These are phyloP conservation scores for Chaenodraco wilsoni DNA, from an alignment of 2,797 vertebrate genomes.

Conservation along the genomic window DNA sequence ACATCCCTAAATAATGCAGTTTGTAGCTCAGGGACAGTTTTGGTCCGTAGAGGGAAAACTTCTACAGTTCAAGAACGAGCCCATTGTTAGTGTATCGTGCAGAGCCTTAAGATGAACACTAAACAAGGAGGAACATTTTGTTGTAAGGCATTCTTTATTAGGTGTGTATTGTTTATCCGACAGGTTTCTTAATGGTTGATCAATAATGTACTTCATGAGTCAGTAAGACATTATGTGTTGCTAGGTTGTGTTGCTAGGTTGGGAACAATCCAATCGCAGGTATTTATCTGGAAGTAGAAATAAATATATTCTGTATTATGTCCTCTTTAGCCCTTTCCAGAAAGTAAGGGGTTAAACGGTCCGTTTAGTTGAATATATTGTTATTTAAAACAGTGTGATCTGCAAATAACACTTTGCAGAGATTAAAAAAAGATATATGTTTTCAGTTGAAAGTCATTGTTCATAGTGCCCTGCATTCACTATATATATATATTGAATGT, in stretches of 20 bases:
- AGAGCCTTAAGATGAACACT: not conserved
- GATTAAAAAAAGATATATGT: not conserved
- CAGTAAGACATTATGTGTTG: not conserved
- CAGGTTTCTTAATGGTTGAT: too few relatives aligned
- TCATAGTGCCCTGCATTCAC: not conserved
- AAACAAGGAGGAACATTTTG: not conserved
- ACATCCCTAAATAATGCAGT: slow-evolving; percentile 22
- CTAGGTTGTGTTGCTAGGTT: not conserved
- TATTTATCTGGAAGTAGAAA: not conserved
- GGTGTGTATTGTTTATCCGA: not conserved
- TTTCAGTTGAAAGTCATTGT: not conserved
- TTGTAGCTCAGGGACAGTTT: not conserved
- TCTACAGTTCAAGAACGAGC: not conserved
- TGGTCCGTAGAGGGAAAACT: not conserved
- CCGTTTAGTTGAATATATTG: not conserved
- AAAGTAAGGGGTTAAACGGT: not conserved
- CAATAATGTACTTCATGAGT: too few relatives aligned
- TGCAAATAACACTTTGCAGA: not conserved
- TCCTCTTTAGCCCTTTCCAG: not conserved
- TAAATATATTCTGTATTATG: not conserved
- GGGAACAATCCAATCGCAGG: too few relatives aligned
- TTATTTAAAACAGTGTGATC: not conserved
- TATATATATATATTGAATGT: not conserved
- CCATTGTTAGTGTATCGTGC: too few relatives aligned
- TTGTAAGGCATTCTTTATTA: not conserved